Base-by-base conservation (phyloP, 2,797 vertebrate genomes). In the Malacoraja senta region DNA sequence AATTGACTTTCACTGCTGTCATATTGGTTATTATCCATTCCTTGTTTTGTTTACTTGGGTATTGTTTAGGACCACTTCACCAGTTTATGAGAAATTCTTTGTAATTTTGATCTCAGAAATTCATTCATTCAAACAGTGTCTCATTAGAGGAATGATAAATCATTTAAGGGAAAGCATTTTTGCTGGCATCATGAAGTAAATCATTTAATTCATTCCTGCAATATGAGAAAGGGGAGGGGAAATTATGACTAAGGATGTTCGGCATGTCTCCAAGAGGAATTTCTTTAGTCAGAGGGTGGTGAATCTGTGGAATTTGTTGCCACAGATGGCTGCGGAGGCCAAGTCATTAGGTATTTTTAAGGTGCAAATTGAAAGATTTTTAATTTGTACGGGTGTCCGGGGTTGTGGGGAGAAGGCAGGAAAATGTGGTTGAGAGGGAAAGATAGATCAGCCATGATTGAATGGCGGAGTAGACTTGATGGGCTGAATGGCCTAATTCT, bases 1-100 rank as follows among this genome's bases (percentile, higher is more conserved):
- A 88, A 88, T 88, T 88, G 61, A 88, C 29, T 65, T 88, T 65
- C 83, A 65, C n/a, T 88, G 58, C 83, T 88, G 83, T 32, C 58
- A 65, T 65, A 13, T 63, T 63, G 61, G 61, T 88, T 88, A 65
- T 32, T n/a, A 32, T 88, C 29, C n/a, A 65, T 63, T 65, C 63
- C 29, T 65, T 63, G 58, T 65, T 61, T 7, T 21, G 58, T n/a
- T 88, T 65, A 65, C 83, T 7, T n/a, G 13, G 83, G n/a, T 88
- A 17, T 32, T 10, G 58, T 63, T 86, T n/a, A 86, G 29, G 13
- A 63, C 32, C 63, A 13, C 65, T 86, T 63, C 81, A 65, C 29
- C 61, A n/a, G 58, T 53, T 53, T n/a, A 84, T 88, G 29, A n/a
- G 63, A 17, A 29, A 17, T 65, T 7, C 15, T 88, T 65, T 88